phyloP scores from a whole-genome alignment of 2,113 vertebrate genomes.

The Pelobates fuscus region DNA sequence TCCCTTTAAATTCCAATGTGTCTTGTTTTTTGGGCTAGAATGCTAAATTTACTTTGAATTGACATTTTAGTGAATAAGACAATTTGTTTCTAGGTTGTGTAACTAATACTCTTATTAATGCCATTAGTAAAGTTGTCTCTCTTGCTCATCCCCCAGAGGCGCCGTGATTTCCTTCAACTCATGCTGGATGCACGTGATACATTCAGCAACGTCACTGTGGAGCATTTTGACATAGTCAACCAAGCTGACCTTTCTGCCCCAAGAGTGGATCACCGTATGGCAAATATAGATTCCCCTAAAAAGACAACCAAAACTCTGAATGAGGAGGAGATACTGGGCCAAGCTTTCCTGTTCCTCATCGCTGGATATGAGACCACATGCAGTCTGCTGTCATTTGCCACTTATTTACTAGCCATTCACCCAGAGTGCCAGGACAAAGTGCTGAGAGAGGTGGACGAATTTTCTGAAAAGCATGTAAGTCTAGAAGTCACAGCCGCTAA shows the following conservation, averaged over 20 bases:
- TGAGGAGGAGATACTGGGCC: conserved; percentile 87
- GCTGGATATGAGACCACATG: conserved; percentile 89
- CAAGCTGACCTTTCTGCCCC: conserved; percentile 53
- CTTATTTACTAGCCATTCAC: conserved; percentile 85
- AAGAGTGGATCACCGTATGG: accelerated
- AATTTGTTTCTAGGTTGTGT: too few species aligned
- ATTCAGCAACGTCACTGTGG: conserved; percentile 53
- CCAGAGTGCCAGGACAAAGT: conserved; percentile 79
- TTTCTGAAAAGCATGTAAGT: conserved; percentile 82
- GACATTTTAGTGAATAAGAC: too few species aligned
- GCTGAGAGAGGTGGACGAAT: conserved; percentile 81
- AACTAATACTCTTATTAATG: too few species aligned
- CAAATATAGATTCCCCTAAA: conserved; percentile 5
- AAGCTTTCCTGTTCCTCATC: conserved; percentile 86
- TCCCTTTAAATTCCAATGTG: too few species aligned
- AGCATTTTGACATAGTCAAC: conserved; percentile 63
- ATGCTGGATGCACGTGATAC: conserved; percentile 76
- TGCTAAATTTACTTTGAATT: too few species aligned
- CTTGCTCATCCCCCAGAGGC: conserved; percentile 78
- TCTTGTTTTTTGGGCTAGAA: too few species aligned
- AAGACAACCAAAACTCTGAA: conserved; percentile 66
- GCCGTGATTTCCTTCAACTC: conserved; percentile 88
- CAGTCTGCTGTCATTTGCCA: conserved; percentile 81
- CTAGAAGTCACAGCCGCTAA: neutral
- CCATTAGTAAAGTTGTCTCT: too few species aligned